Evolutionary conservation across 1,140 invertebrate species (phyloP), one percentile per base, ranked within the genome.

Genomic region (Ceratoteleas bidentatus): DNA sequence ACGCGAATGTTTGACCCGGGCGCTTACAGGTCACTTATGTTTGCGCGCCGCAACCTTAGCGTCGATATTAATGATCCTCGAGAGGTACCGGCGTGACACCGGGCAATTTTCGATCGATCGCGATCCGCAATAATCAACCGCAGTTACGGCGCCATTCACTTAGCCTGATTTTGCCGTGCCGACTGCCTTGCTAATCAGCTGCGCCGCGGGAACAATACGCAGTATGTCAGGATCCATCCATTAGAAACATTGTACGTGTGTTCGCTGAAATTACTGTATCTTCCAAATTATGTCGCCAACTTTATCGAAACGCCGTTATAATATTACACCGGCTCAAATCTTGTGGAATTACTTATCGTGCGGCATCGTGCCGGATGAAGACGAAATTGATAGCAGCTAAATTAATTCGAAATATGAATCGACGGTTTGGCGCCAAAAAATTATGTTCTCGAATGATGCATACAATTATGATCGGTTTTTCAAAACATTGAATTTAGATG

Each of bases 41-140:
- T 81, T 64, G 36, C 65, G 54, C 40, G 10, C 64, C 57, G 61
- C 45, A 74, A 75, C 82, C 69, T 81, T 81, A 82, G 47, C 64
- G 65, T 52, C 62, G 81, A 78, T 83, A 83, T 82, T 83, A 81
- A 86, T 83, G 77, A 68, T 83, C 62, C 80, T 84, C 57, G 43
- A 64, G 57, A 54, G 69, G 65, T 80, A 65, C 50, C 65, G 64
- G 54, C 70, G 62, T 81, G 81, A 83, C 83, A 84, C 50, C 60
- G 62, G 81, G 78, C 83, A 86, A 86, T 86, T 84, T 85, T 83
- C 81, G 54, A 84, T 82, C 78, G 78, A 84, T 84, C 74, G 53
- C 65, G 72, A 85, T 87, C 83, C 78, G 72, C 79, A 84, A 85
- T 87, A 85, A 84, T 84, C 83, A 75, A 76, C 62, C 47, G 57